Evolutionary conservation across 2,113 vertebrate genomes (phyloP).

Genomic region (Rana temporaria): DNA sequence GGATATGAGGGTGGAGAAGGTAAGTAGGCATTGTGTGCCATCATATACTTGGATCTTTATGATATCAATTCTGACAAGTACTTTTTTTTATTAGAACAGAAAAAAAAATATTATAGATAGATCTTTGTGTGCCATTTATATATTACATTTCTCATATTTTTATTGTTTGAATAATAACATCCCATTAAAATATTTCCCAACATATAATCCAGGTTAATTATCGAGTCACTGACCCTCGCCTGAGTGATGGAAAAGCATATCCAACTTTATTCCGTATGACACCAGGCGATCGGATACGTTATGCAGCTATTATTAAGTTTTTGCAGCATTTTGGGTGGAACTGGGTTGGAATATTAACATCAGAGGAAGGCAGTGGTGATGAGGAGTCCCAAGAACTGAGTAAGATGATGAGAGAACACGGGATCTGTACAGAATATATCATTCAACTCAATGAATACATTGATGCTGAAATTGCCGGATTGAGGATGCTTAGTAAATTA

Average conservation of each 20-base stretch:
- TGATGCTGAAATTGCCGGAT: neutral
- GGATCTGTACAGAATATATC: neutral
- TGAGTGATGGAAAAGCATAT: neutral
- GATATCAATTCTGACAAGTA: no score
- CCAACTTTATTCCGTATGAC: neutral
- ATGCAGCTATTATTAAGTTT: neutral
- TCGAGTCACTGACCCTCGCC: neutral
- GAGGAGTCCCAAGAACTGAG: neutral
- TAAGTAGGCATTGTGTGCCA: no score
- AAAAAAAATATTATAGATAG: no score
- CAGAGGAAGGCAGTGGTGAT: neutral
- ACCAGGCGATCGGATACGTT: neutral
- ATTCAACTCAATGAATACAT: neutral
- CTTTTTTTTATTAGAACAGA: no score
- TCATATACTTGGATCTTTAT: no score
- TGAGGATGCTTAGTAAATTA: neutral
- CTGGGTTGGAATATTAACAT: neutral
- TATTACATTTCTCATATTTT: no score
- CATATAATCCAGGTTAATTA: neutral
- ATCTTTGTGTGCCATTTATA: no score
- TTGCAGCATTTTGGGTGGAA: neutral
- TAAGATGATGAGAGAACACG: neutral
- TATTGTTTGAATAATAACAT: no score
- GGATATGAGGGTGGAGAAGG: no score
- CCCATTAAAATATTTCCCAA: no score